Conservation (phyloP, 2,888 invertebrate genomes). For the Melieria picta region DNA sequence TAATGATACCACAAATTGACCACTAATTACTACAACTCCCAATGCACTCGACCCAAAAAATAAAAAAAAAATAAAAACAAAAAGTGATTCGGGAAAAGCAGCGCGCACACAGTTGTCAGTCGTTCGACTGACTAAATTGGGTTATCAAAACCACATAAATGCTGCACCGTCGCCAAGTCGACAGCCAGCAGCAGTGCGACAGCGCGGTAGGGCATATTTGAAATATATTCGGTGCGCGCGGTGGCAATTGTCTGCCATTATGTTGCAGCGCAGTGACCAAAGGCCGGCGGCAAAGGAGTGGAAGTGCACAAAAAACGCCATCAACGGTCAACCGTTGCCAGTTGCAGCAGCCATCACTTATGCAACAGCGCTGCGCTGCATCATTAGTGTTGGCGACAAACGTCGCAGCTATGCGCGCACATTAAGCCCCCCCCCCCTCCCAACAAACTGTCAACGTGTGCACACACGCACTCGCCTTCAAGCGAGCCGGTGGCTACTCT, state of each 20-base stretch:
- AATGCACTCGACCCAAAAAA: constrained; percentile 4
- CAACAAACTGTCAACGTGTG: neutral
- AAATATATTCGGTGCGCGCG: too few relatives aligned
- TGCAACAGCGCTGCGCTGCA: neutral
- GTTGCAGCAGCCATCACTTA: neutral
- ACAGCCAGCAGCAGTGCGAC: neutral
- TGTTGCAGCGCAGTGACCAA: neutral
- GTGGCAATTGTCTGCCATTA: too few relatives aligned
- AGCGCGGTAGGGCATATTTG: neutral
- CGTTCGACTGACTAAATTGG: constrained; percentile 14
- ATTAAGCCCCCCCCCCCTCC: neutral
- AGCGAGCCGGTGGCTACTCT: neutral
- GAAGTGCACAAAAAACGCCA: neutral
- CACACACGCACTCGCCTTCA: too few relatives aligned
- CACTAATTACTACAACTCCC: constrained; percentile 36
- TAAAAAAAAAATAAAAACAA: neutral
- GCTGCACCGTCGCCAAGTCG: constrained; percentile 12
- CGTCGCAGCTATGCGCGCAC: constrained; percentile 4
- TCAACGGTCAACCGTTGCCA: neutral
- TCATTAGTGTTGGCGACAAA: too few relatives aligned
- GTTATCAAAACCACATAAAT: constrained; percentile 30
- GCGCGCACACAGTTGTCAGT: neutral
- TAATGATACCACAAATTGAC: constrained; percentile 42
- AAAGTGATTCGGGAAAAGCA: neutral
- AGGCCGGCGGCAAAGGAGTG: neutral